Base-by-base conservation (phyloP, 2,888 invertebrate genomes). In the Platerodrilus igneus region DNA sequence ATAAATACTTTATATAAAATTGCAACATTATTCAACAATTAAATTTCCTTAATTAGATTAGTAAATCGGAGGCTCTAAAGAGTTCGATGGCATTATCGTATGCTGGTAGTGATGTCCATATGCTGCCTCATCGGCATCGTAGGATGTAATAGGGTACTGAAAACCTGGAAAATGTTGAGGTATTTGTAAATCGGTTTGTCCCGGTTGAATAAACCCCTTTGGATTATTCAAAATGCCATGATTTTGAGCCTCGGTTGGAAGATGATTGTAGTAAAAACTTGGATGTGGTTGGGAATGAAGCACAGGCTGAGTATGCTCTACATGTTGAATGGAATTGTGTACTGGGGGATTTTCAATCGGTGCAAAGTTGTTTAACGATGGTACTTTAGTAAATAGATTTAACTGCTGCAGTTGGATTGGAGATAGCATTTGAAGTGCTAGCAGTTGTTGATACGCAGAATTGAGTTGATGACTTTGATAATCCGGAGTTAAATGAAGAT, bases 121-220 rank as follows among this genome's bases (percentile, higher is more conserved):
- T n/a, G n/a, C n/a, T n/a, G n/a, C n/a, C n/a, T n/a, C n/a, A n/a
- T n/a, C n/a, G n/a, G n/a, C n/a, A n/a, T n/a, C n/a, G n/a, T n/a
- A n/a, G n/a, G n/a, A n/a, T n/a, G n/a, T n/a, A n/a, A n/a, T n/a
- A n/a, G n/a, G n/a, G n/a, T n/a, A n/a, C n/a, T n/a, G n/a, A n/a
- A n/a, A n/a, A n/a, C n/a, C 53, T 5, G 65, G 65, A 17, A 64
- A 46, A 43, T 64, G 61, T 13, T 56, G 35, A 10, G 66, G 65
- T 28, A 63, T 48, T 45, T 63, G 66, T 17, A 65, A 35, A 50
- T 64, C 63, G 2, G 60, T 61, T 22, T 58, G 60, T 6, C 63
- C 63, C 9, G 64, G 63, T 40, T 60, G 66, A 29, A 65, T 59
- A 2, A 48, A 37, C 27, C 44, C 41, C 6, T 39, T 30, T 10